Base-by-base conservation (phyloP, 2,888 invertebrate species). In the Drosophila pullipes region DNA sequence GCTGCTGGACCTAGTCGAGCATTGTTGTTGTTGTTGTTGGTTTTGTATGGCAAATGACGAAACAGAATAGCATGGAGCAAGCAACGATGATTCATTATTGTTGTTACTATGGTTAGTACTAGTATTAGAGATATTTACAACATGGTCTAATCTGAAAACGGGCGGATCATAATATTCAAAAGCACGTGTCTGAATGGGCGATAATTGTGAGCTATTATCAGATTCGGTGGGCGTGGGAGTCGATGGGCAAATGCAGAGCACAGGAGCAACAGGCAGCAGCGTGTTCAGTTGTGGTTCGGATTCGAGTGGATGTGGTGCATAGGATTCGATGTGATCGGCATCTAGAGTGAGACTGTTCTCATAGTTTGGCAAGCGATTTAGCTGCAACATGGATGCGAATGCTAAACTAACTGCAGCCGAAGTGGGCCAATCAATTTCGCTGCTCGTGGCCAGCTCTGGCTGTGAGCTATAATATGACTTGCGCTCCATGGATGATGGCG, bases 61-160 rank as follows among this genome's bases (percentile, higher is more conserved):
- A 86, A 91, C 83, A 86, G 91, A 88, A 89, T 85, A 91, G 91
- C 73, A 91, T 92, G 93, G 93, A 89, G 92, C 93, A 93, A 93
- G 93, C 94, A 93, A 91, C 92, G 93, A 92, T 91, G 92, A 85
- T 91, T 90, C 89, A 91, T 93, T 93, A 93, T 91, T 91, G 88
- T 85, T 85, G 89, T 88, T 86, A 87, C 87, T 82, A 85, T 86
- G 90, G 83, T 91, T 91, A 87, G 87, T 88, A 90, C 83, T 86
- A 57, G 28, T 55, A 85, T 82, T 80, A 81, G 82, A 82, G 53
- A 81, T 91, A 87, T 88, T 77, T 89, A 85, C 87, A 88, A 74
- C 74, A 78, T 79, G 90, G 66, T 82, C 90, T 88, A 85, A 62
- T 70, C 63, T 54, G 69, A 69, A 61, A 49, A 22, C n/a, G 59